Base-by-base conservation (phyloP, 2,888 invertebrate species). In the Oasisia sp. region DNA sequence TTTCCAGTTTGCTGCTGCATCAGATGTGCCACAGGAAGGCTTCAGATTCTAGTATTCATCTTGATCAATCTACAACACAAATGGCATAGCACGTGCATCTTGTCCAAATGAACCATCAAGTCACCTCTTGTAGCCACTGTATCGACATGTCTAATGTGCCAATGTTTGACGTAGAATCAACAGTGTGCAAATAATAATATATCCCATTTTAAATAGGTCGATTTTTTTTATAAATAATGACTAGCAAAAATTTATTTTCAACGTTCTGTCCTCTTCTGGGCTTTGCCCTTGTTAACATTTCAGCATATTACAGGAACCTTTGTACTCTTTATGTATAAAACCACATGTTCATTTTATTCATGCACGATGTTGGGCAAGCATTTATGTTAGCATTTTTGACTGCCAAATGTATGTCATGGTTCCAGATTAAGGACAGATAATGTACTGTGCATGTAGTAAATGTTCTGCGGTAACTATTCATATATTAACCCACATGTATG, bases 1-100 rank as follows among this genome's bases (percentile, higher is more conserved):
- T 32, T 92, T 91, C 92, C 91, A 91, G 91, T 92, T 92, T 45
- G 50, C 92, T 38, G 91, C 92, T 19, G 92, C 92, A 32, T 32
- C 89, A n/a, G 89, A 50, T 32, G 91, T 90, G 19, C 92, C 93
- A 44, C 89, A 92, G 89, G 92, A 92, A 14, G 93, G 93, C 74
- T 93, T 93, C 74, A 89, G 32, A 9, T 92, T 93, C 92, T 93
- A 92, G 89, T 38, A 44, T 50, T 50, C 50, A 50, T 27, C 38
- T 56, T 45, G n/a, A 74, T 74, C 19, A n/a, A 74, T 74, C 7
- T 74, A 19, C 74, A 74, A 74, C 5, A 74, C 74, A 19, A 74
- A n/a, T 2, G 74, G 50, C 19, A n/a, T 74, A 27, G n/a, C 74
- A 74, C 74, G 27, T 74, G 74, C 74, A 74, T 74, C 74, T 74